Conservation (phyloP, 2,113 vertebrate species). For the Candoia aspera region DNA sequence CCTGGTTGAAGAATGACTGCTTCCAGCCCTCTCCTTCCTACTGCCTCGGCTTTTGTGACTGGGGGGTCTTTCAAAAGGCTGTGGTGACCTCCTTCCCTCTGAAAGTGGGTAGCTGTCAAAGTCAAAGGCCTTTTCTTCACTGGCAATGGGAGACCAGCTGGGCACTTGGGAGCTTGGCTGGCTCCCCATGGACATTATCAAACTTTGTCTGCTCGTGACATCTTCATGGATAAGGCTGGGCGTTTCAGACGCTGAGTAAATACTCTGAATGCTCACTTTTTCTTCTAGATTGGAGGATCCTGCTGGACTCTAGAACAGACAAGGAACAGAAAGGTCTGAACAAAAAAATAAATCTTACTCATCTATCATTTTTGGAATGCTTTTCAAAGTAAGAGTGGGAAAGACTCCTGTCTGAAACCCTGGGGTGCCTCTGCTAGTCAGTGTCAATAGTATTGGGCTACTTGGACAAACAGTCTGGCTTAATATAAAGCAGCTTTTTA, state of each 20-base stretch:
- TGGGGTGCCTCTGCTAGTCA: no score
- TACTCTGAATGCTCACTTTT: background rate
- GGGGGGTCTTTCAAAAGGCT: background rate
- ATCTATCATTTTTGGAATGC: no score
- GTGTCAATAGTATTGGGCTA: no score
- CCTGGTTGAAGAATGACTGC: background rate
- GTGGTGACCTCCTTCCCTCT: background rate
- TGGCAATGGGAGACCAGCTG: background rate
- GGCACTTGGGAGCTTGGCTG: background rate
- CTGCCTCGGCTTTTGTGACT: background rate
- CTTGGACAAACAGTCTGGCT: no score
- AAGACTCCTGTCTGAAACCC: background rate
- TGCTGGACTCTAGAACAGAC: background rate
- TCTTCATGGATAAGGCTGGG: background rate
- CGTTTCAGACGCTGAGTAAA: background rate
- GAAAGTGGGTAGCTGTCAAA: background rate
- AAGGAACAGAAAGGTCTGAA: background rate
- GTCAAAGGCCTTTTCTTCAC: background rate
- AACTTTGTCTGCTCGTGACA: background rate
- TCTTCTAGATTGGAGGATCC: background rate
- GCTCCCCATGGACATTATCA: background rate
- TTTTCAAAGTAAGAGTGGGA: background rate
- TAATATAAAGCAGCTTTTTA: background rate
- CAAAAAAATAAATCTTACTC: background rate
- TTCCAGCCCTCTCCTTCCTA: background rate